Conservation (phyloP, 2,888 invertebrate genomes). For the Carabus problematicus region DNA sequence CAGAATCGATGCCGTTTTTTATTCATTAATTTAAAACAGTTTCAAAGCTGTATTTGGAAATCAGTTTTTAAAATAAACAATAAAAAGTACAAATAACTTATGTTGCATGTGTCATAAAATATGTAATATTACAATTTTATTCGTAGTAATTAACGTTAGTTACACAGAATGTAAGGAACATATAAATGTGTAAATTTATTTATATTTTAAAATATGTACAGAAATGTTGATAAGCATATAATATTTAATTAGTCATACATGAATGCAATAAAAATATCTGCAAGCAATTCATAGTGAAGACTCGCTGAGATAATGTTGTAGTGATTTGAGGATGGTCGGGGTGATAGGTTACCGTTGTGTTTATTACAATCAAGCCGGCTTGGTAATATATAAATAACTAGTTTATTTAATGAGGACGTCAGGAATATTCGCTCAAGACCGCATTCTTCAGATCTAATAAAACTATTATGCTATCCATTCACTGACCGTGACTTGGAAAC, state of each 20-base stretch:
- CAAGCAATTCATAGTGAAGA: neutral
- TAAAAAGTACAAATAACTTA: no score
- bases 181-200: no score
- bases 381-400: slow-evolving; percentile 14
- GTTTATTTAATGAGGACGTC: slow-evolving; percentile 22
- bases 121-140: no score
- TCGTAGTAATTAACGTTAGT: no score
- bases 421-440: slow-evolving; percentile 30
- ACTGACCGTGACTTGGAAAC: slow-evolving; percentile 24
- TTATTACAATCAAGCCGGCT: slow-evolving; percentile 8
- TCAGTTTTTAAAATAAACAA: no score
- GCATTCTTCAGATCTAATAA: slow-evolving; percentile 24
- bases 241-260: neutral
- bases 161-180: no score
- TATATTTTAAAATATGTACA: no score
- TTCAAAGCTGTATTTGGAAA: no score
- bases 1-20: no score
- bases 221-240: no score
- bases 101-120: no score
- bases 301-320: neutral
- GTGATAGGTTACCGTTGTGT: neutral
- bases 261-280: slow-evolving; percentile 6
- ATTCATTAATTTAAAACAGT: no score
- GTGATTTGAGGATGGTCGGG: neutral
- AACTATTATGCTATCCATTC: slow-evolving; percentile 20